Percentiles rank a stretch among this genome's conserved stretches.
Conservation (phyloP, 1,140 invertebrate species). For the Ceratoteleas bidentatus region DNA sequence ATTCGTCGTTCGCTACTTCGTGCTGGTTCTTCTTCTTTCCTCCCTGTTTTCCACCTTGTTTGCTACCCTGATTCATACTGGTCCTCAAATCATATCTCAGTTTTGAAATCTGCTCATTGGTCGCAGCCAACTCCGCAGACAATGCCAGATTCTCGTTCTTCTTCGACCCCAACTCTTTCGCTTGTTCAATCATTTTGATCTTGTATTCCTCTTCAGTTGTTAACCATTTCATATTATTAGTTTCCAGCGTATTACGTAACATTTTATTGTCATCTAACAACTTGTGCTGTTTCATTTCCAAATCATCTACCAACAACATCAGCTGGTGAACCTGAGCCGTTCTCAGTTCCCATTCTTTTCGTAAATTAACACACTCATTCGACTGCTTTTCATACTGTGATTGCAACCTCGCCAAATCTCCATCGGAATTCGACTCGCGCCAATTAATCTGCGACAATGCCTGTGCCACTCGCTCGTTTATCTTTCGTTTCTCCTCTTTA, state of each 20-base stretch:
- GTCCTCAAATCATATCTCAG: conserved; percentile 9
- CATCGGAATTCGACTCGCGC: neutral
- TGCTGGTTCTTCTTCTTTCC: conserved; percentile 15
- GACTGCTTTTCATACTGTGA: conserved; percentile 23
- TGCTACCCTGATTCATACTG: conserved; percentile 5
- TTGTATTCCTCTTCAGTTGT: conserved; percentile 43
- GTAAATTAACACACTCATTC: conserved; percentile 35
- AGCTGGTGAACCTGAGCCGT: conserved; percentile 38
- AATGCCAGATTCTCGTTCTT: neutral
- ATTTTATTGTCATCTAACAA: conserved; percentile 53
- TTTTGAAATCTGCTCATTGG: conserved; percentile 17
- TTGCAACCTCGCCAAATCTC: conserved; percentile 10
- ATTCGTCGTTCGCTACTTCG: conserved; percentile 9
- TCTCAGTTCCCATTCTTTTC: conserved; percentile 30
- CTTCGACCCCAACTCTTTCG: neutral
- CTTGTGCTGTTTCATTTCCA: conserved; percentile 47
- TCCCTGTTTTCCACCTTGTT: conserved; percentile 4
- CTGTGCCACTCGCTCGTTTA: neutral
- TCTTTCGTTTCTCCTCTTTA: conserved; percentile 6
- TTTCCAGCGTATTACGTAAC: conserved; percentile 23
- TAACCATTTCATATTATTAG: conserved; percentile 39
- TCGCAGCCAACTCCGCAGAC: neutral
- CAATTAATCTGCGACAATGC: neutral
- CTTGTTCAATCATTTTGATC: conserved; percentile 13
- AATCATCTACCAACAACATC: conserved; percentile 34